Percentiles rank a stretch among this genome's conserved stretches.
phyloP scores from a whole-genome alignment of 2,888 invertebrate species.

The Melanotus villosus region DNA sequence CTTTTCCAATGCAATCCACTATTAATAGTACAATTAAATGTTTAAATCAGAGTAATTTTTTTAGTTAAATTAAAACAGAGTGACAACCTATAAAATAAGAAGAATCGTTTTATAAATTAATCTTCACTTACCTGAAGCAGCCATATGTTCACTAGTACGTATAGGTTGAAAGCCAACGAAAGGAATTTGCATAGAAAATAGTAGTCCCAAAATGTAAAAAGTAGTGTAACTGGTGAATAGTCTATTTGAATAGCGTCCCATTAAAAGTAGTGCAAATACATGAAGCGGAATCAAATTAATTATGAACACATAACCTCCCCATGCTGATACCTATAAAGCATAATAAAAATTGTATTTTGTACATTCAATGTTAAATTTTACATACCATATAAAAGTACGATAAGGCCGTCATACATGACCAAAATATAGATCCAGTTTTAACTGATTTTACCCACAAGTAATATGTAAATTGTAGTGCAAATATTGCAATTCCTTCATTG shows the following conservation, averaged over 20 bases:
- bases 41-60: no score
- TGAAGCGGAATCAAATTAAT: conserved; percentile 99
- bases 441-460: conserved; percentile 98
- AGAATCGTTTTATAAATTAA: no score
- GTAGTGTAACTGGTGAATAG: conserved; percentile 96
- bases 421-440: conserved; percentile 97
- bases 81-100: no score
- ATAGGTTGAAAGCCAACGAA: conserved; percentile 99
- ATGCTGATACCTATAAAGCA: conserved; percentile 90
- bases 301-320: conserved; percentile 99
- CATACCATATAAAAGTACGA: conserved; percentile 99
- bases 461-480: conserved; percentile 98
- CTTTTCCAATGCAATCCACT: no score
- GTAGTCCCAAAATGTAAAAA: conserved; percentile 95
- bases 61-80: no score
- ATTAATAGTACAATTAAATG: no score
- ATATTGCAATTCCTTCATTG: conserved; percentile 99
- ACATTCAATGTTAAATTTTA: conserved; percentile 30
- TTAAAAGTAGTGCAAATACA: conserved; percentile 92
- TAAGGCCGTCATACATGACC: conserved; percentile 94
- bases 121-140: conserved; percentile 82
- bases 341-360: neutral
- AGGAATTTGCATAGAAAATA: conserved; percentile 98
- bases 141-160: conserved; percentile 99
- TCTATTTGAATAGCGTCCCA: conserved; percentile 95